Conservation (phyloP, 2,888 invertebrate genomes). For the Polydrusus pterygomalis region DNA sequence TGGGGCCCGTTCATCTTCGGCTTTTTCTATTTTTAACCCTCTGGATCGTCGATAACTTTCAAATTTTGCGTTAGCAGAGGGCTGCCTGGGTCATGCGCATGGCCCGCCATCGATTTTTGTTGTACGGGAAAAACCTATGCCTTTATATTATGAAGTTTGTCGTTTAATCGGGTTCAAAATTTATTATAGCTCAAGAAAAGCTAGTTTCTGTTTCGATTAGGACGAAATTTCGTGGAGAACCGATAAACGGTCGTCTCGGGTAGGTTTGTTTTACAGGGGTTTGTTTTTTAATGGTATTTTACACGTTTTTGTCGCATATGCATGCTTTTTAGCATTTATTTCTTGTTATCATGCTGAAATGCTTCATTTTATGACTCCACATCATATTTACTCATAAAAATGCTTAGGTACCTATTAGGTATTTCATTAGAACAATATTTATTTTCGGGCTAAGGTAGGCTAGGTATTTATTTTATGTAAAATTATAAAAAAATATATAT, state of each 20-base stretch:
- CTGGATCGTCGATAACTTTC: slow-evolving; percentile 44
- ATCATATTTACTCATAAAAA: slow-evolving; percentile 4
- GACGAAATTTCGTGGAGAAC: neutral
- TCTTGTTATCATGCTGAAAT: neutral
- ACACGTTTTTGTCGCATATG: slow-evolving; percentile 16
- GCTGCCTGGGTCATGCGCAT: slow-evolving; percentile 42
- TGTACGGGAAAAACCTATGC: slow-evolving; percentile 16
- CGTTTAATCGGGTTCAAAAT: slow-evolving; percentile 23
- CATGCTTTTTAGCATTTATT: slow-evolving; percentile 4
- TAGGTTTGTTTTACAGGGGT: slow-evolving; percentile 6
- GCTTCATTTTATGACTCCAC: slow-evolving; percentile 1
- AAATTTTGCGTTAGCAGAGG: slow-evolving; percentile 48
- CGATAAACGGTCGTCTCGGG: neutral
- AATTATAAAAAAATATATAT: too few relatives aligned
- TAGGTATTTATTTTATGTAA: too few relatives aligned
- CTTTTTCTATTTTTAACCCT: slow-evolving; percentile 45
- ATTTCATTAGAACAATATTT: neutral
- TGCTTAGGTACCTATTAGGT: neutral
- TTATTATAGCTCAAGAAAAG: slow-evolving; percentile 5
- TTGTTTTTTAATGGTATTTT: slow-evolving; percentile 1
- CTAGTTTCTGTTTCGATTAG: slow-evolving; percentile 6
- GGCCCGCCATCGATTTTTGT: slow-evolving; percentile 32
- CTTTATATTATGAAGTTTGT: slow-evolving; percentile 19
- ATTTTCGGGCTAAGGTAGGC: neutral
- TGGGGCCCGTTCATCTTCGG: slow-evolving; percentile 32